Evolutionary conservation across 2,113 vertebrate genomes (phyloP).

Genomic region (Indicator maculatus): DNA sequence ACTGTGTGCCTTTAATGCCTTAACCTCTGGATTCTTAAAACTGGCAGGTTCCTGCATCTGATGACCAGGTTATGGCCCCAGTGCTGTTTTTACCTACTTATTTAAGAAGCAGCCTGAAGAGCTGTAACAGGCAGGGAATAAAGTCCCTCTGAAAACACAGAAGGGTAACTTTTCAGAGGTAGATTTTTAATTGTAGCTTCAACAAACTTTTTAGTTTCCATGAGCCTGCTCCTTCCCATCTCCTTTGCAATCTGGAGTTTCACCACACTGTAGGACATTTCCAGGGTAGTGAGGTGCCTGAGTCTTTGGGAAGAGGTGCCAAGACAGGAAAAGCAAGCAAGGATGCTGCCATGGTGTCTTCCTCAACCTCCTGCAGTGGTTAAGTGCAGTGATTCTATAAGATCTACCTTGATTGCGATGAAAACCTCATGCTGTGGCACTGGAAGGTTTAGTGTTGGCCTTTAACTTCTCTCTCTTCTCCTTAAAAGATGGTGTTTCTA

Average conservation of each 20-base stretch:
- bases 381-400: not conserved
- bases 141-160: slow-evolving; percentile 11
- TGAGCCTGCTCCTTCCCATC: not conserved
- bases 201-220: slow-evolving; percentile 4
- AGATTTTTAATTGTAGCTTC: slow-evolving; percentile 16
- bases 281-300: not conserved
- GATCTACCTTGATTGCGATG: not conserved
- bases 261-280: not conserved
- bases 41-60: not conserved
- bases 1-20: not conserved
- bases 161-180: not conserved
- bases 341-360: not conserved
- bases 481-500: not conserved
- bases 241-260: not conserved
- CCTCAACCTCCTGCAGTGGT: not conserved
- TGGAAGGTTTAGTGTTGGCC: not conserved
- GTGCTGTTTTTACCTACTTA: slow-evolving; percentile 10
- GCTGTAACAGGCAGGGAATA: slow-evolving; percentile 15
- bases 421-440: not conserved
- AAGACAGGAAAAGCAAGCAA: not conserved
- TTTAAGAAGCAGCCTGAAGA: slow-evolving; percentile 26
- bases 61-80: not conserved
- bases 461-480: not conserved
- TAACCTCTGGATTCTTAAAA: not conserved
- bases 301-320: not conserved